Conservation (phyloP, 2,888 invertebrate species). For the Drosophila crucigera region DNA sequence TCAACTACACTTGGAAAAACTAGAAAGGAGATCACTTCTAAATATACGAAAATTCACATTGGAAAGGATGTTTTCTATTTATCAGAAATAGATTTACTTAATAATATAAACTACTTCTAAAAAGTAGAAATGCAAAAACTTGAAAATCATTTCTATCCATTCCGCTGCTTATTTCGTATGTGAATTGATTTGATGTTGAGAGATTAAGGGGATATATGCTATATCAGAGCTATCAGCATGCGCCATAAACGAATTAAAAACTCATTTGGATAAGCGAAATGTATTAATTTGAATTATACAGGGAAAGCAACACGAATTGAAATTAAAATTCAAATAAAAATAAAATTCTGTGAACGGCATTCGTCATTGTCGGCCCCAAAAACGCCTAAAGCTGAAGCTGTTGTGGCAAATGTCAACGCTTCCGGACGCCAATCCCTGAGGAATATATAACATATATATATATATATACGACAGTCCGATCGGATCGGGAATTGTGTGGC, state of each 20-base stretch:
- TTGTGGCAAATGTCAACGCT: slow-evolving; percentile 57
- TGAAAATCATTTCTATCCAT: background rate
- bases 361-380: slow-evolving; percentile 59
- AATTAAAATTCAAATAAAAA: slow-evolving; percentile 20
- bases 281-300: slow-evolving; percentile 33
- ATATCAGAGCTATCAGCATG: slow-evolving; percentile 13
- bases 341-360: slow-evolving; percentile 36
- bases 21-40: background rate
- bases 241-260: slow-evolving; percentile 51
- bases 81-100: background rate
- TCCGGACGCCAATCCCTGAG: slow-evolving; percentile 43
- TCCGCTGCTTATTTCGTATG: background rate
- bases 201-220: slow-evolving; percentile 6
- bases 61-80: background rate
- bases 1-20: background rate
- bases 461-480: slow-evolving; percentile 6
- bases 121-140: too few relatives aligned
- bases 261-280: slow-evolving; percentile 28
- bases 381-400: background rate
- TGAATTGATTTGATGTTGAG: background rate
- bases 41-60: background rate
- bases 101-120: background rate
- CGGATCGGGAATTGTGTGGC: slow-evolving; percentile 23
- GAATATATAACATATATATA: slow-evolving; percentile 14
- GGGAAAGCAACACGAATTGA: slow-evolving; percentile 23